Conservation (phyloP, 2,797 vertebrate species). For the Eurystomus glaucurus region DNA sequence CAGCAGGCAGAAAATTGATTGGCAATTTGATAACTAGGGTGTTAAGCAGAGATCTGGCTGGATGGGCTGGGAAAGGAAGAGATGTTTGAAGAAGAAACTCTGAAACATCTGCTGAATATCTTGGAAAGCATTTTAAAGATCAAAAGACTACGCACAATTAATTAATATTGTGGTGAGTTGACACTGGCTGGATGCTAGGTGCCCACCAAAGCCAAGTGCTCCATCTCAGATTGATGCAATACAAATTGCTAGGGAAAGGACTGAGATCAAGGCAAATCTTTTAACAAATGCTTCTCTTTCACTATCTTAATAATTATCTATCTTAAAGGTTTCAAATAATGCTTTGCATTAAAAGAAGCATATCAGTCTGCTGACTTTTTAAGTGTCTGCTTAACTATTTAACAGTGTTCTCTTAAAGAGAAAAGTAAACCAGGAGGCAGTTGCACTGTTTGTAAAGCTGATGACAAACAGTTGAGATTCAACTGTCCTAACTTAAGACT, state of each 20-base stretch:
- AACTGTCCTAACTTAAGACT: not conserved
- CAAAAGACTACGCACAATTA: not conserved
- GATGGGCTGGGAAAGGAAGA: not conserved
- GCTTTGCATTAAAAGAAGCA: not conserved
- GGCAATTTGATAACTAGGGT: not conserved
- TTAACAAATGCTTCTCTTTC: not conserved
- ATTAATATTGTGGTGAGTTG: not conserved
- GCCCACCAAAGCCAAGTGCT: not conserved
- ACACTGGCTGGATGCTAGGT: not conserved
- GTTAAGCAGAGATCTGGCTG: not conserved
- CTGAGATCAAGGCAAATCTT: not conserved
- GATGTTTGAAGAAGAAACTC: not conserved
- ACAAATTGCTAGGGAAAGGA: not conserved
- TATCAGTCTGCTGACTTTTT: not conserved
- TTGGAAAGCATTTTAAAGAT: not conserved
- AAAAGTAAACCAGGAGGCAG: not conserved
- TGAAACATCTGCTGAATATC: not conserved
- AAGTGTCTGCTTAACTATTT: not conserved
- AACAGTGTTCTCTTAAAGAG: not conserved
- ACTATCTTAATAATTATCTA: not conserved
- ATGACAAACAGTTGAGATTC: not conserved
- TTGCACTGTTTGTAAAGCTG: not conserved
- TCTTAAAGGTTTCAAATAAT: not conserved
- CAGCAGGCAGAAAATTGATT: not conserved
- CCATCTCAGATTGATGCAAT: not conserved